A percentile compares a stretch with the other conserved stretches of the same genome.
Conservation (phyloP, 2,888 invertebrate genomes). For the Acanthosoma haemorrhoidale region DNA sequence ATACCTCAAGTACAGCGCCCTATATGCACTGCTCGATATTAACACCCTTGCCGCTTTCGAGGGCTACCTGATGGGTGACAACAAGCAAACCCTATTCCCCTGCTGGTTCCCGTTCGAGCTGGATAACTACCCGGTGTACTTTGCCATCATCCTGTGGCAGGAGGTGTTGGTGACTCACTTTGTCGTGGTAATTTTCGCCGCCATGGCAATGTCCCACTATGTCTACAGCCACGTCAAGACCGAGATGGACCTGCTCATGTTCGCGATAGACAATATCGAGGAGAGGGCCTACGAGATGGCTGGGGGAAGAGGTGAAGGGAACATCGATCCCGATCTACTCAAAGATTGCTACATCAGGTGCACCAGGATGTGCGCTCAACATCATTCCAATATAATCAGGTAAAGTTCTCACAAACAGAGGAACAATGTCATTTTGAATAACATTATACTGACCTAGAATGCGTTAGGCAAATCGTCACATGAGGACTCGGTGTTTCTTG, state of each 20-base stretch:
- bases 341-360: neutral
- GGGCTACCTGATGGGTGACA: neutral
- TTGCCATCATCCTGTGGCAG: neutral
- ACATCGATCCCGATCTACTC: neutral
- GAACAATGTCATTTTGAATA: no score
- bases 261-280: neutral
- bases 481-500: no score
- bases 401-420: neutral
- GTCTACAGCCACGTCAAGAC: neutral
- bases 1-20: neutral
- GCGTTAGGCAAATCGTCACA: no score
- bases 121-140: neutral
- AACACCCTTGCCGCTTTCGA: neutral
- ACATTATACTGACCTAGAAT: no score
- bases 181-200: neutral
- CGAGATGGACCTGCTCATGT: neutral
- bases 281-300: neutral
- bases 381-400: neutral
- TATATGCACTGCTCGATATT: neutral
- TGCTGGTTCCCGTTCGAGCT: neutral
- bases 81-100: neutral
- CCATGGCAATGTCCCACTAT: neutral
- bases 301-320: neutral
- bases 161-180: neutral
- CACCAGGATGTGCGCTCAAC: neutral